Base-by-base conservation (phyloP, 2,888 invertebrate genomes). In the Eupithecia subumbrata region DNA sequence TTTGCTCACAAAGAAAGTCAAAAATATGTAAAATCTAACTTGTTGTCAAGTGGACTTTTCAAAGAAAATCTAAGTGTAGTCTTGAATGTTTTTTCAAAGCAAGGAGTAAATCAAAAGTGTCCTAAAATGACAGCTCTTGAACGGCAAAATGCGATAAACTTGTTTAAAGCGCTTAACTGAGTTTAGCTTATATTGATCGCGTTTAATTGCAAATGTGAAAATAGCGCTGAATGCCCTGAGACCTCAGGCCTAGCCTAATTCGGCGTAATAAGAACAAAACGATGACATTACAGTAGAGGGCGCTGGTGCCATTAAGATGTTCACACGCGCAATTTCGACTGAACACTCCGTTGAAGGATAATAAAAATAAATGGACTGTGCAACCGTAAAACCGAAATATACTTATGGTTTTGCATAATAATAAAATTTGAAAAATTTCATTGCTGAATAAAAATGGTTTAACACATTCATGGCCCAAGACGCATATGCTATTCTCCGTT, bases 211-310 rank as follows among this genome's bases (percentile, higher is more conserved):
- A n/a, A n/a, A 8, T 8, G n/a, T 48, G n/a, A n/a, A 18, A 48
- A n/a, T 48, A 2, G 8, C 8, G 63, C 16, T 63, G 30, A 30
- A 63, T 63, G 63, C 16, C 16, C 4, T 18, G 68, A 48, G 43
- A 73, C 25, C n/a, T 43, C 45, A 48, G 25, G 8, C 64, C 25
- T 60, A 64, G 40, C 52, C 73, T 78, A 78, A 79, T 78, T 78
- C 37, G 60, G 37, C 18, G 48, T 78, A 80, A 80, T 80, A 77
- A 79, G 77, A 79, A 81, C 80, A 80, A 78, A 78, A 69, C 76
- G 72, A 73, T 78, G 76, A 75, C 81, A 81, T 81, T 79, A 73
- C 70, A 12, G 22, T 40, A 72, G 69, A 73, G 75, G 75, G 56
- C 72, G 63, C 68, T 76, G 79, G 75, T 63, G 48, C 76, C 72